Conservation (phyloP, 2,797 vertebrate species). For the Micrastur ruficollis region DNA sequence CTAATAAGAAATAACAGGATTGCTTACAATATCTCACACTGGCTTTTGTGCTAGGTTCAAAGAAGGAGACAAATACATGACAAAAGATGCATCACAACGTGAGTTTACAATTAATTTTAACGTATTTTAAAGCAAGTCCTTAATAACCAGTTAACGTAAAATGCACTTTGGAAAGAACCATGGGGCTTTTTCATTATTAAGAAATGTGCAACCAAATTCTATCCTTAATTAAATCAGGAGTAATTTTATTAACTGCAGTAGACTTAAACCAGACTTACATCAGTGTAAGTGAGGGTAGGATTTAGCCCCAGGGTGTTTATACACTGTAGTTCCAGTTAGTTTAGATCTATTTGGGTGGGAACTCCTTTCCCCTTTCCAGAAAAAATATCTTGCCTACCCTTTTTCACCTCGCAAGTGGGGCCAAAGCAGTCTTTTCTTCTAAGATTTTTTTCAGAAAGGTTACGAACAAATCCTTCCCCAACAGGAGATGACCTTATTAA, state of each 20-base stretch:
- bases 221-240: constrained; percentile 63
- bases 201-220: constrained; percentile 53
- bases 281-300: constrained; percentile 41
- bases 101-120: constrained; percentile 27
- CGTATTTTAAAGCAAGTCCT: not conserved
- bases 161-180: constrained; percentile 57
- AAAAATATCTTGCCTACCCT: constrained; percentile 34
- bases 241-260: constrained; percentile 60
- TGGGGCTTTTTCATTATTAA: constrained; percentile 58
- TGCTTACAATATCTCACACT: not conserved
- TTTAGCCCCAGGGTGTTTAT: constrained; percentile 45
- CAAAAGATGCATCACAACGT: constrained; percentile 2
- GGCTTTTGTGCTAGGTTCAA: constrained; percentile 4
- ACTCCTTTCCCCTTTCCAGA: constrained; percentile 48
- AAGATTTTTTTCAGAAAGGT: constrained; percentile 15
- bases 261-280: constrained; percentile 47
- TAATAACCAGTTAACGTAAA: constrained; percentile 41
- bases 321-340: constrained; percentile 52
- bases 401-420: not conserved
- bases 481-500: constrained; percentile 16
- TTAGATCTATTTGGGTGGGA: constrained; percentile 63
- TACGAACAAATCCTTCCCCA: not conserved
- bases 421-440: constrained; percentile 29
- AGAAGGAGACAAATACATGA: not conserved
- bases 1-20: constrained; percentile 20